Conservation (phyloP, 2,113 vertebrate genomes). For the Perccottus glenii region DNA sequence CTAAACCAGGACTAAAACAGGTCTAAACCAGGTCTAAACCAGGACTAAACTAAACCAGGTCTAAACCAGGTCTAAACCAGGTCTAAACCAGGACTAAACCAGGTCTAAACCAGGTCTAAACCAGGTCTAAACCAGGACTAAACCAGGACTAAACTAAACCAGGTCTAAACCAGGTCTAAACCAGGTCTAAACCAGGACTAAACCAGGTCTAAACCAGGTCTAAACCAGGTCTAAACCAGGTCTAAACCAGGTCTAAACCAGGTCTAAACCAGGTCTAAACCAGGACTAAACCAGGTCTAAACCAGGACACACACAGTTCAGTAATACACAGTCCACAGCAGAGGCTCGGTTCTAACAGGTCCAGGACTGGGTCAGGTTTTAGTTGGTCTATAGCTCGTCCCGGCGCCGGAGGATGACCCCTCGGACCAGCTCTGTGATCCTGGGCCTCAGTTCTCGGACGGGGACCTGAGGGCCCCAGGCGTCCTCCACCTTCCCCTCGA, state of each 20-base stretch:
- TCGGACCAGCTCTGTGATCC: conserved; percentile 87
- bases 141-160: too few species aligned
- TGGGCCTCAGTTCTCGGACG: conserved; percentile 87
- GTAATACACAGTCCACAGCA: too few species aligned
- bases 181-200: neutral
- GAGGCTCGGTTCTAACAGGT: too few species aligned
- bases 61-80: neutral
- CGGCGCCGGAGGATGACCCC: conserved; percentile 92
- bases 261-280: neutral
- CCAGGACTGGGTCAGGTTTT: neutral
- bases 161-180: neutral
- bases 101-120: neutral
- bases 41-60: neutral
- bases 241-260: neutral
- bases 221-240: too few species aligned
- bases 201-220: too few species aligned
- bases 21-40: too few species aligned
- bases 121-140: neutral
- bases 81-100: too few species aligned
- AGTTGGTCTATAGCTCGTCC: conserved; percentile 84
- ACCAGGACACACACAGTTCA: neutral
- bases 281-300: too few species aligned
- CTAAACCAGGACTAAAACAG: neutral
- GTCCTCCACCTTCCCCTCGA: conserved; percentile 87
- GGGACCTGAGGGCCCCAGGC: conserved; percentile 89